A percentile compares a stretch with the other conserved stretches of the same genome.
Conservation (phyloP, 2,113 vertebrate genomes). For the Macroglossus sobrinus region DNA sequence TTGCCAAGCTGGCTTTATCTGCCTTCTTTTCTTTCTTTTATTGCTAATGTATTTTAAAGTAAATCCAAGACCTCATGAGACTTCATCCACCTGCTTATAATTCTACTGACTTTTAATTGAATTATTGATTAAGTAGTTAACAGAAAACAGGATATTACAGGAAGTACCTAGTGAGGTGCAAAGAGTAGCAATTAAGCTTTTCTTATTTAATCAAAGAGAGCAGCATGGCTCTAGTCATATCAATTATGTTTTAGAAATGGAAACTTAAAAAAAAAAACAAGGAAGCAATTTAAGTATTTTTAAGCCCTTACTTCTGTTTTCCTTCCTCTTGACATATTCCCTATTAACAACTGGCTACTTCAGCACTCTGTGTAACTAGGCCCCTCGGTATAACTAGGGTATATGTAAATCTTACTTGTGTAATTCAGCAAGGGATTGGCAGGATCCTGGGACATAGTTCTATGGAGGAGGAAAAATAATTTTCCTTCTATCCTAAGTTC, state of each 20-base stretch:
- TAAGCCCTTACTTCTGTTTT: constrained; percentile 20
- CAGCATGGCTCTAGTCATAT: constrained; percentile 41
- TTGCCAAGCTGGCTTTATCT: neutral
- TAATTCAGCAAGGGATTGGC: neutral
- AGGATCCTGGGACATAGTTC: neutral
- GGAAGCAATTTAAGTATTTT: constrained; percentile 32
- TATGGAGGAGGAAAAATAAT: neutral
- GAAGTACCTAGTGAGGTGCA: constrained; percentile 41
- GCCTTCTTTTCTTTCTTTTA: neutral
- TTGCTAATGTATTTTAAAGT: neutral
- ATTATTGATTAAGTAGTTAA: constrained; percentile 46
- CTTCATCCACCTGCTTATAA: constrained; percentile 22
- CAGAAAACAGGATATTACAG: constrained; percentile 49
- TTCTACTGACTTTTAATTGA: constrained; percentile 62
- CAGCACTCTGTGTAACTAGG: neutral
- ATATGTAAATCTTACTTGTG: neutral
- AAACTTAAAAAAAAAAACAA: constrained; percentile 42
- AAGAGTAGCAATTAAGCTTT: constrained; percentile 56
- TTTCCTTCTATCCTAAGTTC: neutral
- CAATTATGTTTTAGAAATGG: constrained; percentile 61
- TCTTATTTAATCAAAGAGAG: constrained; percentile 64
- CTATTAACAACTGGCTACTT: neutral
- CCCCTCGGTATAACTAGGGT: neutral
- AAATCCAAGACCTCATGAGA: constrained; percentile 33
- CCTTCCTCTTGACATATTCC: constrained; percentile 24